Evolutionary conservation across 1,140 invertebrate genomes (phyloP).

Genomic region (Pseudachorutes palmiensis): DNA sequence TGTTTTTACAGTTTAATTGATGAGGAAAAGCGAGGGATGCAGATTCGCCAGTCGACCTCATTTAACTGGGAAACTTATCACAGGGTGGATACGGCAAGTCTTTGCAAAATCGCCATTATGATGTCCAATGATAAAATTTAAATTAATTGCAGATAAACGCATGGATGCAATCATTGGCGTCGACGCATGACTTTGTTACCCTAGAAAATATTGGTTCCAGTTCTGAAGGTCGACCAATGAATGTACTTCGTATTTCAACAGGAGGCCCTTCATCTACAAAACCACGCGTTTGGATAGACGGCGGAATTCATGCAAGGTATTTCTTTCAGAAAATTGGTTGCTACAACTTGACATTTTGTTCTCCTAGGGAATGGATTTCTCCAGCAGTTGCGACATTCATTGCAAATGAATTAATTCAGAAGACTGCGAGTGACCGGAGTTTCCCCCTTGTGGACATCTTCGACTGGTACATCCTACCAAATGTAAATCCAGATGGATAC

Average conservation of each 20-base stretch:
- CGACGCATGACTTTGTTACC: constrained; percentile 20
- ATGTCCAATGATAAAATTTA: background rate
- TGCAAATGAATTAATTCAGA: constrained; percentile 26
- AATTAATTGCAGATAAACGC: constrained; percentile 20
- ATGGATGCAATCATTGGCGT: constrained; percentile 29
- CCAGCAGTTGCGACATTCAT: constrained; percentile 29
- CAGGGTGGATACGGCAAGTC: constrained; percentile 18
- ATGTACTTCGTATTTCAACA: constrained; percentile 27
- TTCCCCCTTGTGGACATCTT: constrained; percentile 17
- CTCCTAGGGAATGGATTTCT: constrained; percentile 28
- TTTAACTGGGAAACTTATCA: constrained; percentile 29
- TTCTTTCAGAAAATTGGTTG: background rate
- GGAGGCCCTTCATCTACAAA: constrained; percentile 7
- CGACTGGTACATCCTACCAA: constrained; percentile 31
- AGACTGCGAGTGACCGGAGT: constrained; percentile 3
- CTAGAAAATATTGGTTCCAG: constrained; percentile 18
- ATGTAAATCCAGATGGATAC: constrained; percentile 31
- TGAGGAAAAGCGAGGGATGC: background rate
- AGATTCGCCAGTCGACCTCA: background rate
- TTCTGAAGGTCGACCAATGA: constrained; percentile 23
- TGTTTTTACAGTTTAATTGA: background rate
- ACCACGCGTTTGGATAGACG: constrained; percentile 34
- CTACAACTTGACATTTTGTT: background rate
- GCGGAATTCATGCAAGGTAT: constrained; percentile 26
- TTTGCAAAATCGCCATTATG: background rate